Evolutionary conservation across 2,888 invertebrate species (phyloP).

Genomic region (Palloptera scutellata): DNA sequence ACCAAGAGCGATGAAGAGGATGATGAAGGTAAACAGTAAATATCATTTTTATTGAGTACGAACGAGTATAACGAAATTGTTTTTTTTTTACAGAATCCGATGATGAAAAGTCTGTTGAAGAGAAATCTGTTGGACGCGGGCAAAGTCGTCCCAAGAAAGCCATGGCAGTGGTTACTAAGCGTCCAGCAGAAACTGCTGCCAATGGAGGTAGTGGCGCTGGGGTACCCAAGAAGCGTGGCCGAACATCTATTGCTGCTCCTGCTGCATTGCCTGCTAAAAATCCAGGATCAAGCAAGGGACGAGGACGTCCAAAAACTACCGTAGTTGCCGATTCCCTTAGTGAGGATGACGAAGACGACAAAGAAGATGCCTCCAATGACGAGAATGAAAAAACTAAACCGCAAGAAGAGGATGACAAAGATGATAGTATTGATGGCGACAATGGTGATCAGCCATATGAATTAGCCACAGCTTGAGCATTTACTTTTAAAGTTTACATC

Average conservation of each 20-base stretch:
- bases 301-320: slow-evolving; percentile 47
- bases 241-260: slow-evolving; percentile 32
- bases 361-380: slow-evolving; percentile 6
- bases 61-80: no score
- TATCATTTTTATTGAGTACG: not conserved
- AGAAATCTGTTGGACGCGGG: no score
- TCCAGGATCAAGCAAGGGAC: slow-evolving; percentile 39
- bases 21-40: slow-evolving; percentile 15
- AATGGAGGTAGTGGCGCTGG: slow-evolving; percentile 11
- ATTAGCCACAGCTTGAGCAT: slow-evolving; percentile 21
- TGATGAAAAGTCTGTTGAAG: slow-evolving; percentile 27
- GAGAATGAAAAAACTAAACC: slow-evolving; percentile 17
- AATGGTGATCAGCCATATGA: slow-evolving; percentile 20
- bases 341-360: slow-evolving; percentile 15
- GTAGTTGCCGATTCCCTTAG: slow-evolving; percentile 27
- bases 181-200: slow-evolving; percentile 15
- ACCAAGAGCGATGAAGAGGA: slow-evolving; percentile 47
- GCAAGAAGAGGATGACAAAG: slow-evolving; percentile 14
- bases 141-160: slow-evolving; percentile 47
- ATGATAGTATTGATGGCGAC: slow-evolving; percentile 18
- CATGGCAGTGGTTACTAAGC: slow-evolving; percentile 15
- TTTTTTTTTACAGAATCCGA: slow-evolving; percentile 15
- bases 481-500: no score
- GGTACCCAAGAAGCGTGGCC: slow-evolving; percentile 41
- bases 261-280: not conserved